Conservation (phyloP, 2,113 vertebrate genomes). For the Rissa tridactyla region DNA sequence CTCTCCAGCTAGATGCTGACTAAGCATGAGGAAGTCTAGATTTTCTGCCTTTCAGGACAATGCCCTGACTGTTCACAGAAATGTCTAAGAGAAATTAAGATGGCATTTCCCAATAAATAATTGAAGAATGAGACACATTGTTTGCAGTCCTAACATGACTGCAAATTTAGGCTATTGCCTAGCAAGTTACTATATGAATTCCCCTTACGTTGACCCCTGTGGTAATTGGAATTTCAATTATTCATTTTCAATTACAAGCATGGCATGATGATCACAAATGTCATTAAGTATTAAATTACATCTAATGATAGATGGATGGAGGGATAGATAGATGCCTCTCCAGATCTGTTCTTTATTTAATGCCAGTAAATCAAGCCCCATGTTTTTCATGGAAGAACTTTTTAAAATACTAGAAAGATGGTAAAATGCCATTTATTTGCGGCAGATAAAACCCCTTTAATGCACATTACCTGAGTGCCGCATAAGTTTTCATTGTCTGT, state of each 20-base stretch:
- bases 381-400: neutral
- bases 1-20: neutral
- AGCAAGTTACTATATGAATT: slow-evolving; percentile 57
- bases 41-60: slow-evolving; percentile 23
- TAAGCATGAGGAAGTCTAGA: neutral
- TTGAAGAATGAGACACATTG: slow-evolving; percentile 52
- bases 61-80: neutral
- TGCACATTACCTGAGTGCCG: neutral
- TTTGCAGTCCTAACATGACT: slow-evolving; percentile 57
- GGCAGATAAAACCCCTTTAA: neutral
- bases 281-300: slow-evolving; percentile 77
- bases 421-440: neutral
- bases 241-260: slow-evolving; percentile 79
- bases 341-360: slow-evolving; percentile 47
- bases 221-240: slow-evolving; percentile 80
- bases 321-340: slow-evolving; percentile 39
- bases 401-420: neutral
- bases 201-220: slow-evolving; percentile 67
- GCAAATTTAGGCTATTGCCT: slow-evolving; percentile 58
- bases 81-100: slow-evolving; percentile 25
- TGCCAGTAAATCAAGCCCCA: neutral
- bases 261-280: slow-evolving; percentile 74
- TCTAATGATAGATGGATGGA: slow-evolving; percentile 68
- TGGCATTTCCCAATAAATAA: slow-evolving; percentile 41
- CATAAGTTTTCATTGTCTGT: neutral